A percentile compares a stretch with the other conserved stretches of the same genome.
Evolutionary conservation across 2,113 vertebrate genomes (phyloP).

Genomic region (Sander lucioperca): DNA sequence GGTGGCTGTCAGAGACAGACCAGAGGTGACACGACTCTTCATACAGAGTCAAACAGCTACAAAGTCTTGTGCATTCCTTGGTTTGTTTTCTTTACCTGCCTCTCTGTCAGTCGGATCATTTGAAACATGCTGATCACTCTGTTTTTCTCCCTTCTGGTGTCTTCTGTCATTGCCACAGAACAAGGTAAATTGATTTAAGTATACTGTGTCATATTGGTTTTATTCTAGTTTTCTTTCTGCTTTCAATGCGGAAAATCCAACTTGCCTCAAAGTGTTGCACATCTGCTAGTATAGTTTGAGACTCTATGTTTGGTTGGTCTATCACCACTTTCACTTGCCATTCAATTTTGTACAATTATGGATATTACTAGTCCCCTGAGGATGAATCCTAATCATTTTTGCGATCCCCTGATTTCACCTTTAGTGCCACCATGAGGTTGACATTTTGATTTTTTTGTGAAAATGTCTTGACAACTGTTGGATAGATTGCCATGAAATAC

Average conservation of each 20-base stretch:
- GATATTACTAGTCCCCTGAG: background rate
- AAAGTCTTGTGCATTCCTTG: slow-evolving; percentile 25
- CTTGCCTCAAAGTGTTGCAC: background rate
- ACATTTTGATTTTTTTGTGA: background rate
- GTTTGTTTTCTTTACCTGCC: background rate
- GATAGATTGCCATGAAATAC: background rate
- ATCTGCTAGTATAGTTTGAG: background rate
- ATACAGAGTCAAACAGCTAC: slow-evolving; percentile 29
- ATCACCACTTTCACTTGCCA: background rate
- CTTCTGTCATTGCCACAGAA: slow-evolving; percentile 57
- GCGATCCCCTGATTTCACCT: background rate
- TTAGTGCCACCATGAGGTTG: background rate
- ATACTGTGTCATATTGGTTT: background rate
- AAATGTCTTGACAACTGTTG: background rate
- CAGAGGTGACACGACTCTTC: slow-evolving; percentile 16
- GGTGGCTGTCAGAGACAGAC: slow-evolving; percentile 26
- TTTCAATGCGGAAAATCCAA: background rate
- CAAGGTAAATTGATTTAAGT: slow-evolving; percentile 68
- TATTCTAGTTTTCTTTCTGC: background rate
- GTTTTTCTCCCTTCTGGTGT: slow-evolving; percentile 61
- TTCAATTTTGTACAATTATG: background rate
- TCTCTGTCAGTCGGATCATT: background rate
- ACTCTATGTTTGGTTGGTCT: background rate
- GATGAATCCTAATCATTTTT: background rate
- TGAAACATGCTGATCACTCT: slow-evolving; percentile 64